Evolutionary conservation across 2,888 invertebrate genomes (phyloP).

Genomic region (Noctua fimbriata): DNA sequence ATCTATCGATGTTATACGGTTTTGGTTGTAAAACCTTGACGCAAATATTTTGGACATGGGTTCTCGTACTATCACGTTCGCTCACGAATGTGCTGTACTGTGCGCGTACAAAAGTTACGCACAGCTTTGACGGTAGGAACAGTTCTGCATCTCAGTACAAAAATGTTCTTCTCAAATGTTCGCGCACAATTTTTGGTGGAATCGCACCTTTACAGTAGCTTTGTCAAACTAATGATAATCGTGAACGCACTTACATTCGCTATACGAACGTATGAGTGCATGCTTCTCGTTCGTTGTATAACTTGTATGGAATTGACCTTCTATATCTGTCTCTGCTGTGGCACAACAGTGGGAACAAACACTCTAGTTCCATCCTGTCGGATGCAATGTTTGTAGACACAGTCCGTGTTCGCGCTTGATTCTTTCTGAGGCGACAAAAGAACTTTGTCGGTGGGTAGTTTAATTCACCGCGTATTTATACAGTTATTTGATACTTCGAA

Average conservation of each 20-base stretch:
- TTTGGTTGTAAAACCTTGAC: too few relatives aligned
- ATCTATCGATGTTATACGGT: too few relatives aligned
- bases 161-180: too few relatives aligned
- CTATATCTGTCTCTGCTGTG: not conserved
- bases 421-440: constrained; percentile 43
- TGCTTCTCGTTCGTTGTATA: not conserved
- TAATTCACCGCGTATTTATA: constrained; percentile 20
- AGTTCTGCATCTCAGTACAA: too few relatives aligned
- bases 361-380: constrained; percentile 11
- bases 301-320: not conserved
- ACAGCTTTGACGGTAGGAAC: too few relatives aligned
- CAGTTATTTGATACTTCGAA: constrained; percentile 9
- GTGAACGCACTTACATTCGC: not conserved
- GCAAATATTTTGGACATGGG: too few relatives aligned
- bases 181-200: too few relatives aligned
- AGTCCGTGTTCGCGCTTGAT: constrained; percentile 25
- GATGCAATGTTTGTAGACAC: constrained; percentile 45
- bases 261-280: not conserved
- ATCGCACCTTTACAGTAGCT: not conserved
- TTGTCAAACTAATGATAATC: not conserved
- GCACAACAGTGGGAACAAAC: constrained; percentile 32
- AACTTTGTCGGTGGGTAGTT: constrained; percentile 16
- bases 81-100: too few relatives aligned
- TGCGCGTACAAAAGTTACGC: too few relatives aligned
- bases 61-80: too few relatives aligned